phyloP scores from a whole-genome alignment of 23 tunicate genomes.

The Aplidium turbinatum region DNA sequence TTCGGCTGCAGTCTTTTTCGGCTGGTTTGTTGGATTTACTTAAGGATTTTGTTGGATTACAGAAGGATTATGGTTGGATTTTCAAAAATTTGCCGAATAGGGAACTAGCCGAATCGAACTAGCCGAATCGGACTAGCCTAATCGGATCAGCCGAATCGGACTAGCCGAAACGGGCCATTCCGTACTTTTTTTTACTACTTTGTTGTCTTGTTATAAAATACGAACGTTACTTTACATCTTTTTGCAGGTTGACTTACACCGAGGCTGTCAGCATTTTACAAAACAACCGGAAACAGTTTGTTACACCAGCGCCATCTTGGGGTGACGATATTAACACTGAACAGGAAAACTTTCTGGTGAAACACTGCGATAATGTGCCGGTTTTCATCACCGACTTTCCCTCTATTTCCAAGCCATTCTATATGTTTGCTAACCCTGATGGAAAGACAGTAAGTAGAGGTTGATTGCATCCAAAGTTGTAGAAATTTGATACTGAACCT shows the following conservation, averaged over 20 bases:
- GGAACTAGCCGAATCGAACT: too few species aligned
- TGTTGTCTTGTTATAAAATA: too few species aligned
- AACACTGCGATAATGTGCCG: conserved; percentile 38
- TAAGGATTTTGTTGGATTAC: too few species aligned
- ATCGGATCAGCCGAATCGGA: too few species aligned
- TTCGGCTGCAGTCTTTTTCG: too few species aligned
- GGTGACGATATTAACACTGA: conserved; percentile 81
- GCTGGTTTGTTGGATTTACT: too few species aligned
- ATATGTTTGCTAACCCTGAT: conserved; percentile 57
- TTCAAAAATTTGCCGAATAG: too few species aligned
- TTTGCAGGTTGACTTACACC: conserved; percentile 44
- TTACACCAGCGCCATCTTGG: conserved; percentile 47
- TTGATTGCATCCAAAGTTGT: not conserved
- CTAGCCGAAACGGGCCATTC: too few species aligned
- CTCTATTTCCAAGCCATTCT: conserved; percentile 60
- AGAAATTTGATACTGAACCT: not conserved
- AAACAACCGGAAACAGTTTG: conserved; percentile 16
- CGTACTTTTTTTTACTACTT: too few species aligned
- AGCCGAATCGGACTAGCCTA: too few species aligned
- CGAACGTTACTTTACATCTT: too few species aligned
- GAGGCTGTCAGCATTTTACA: conserved; percentile 53
- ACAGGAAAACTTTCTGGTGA: conserved; percentile 62
- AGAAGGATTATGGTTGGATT: too few species aligned
- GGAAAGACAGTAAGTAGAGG: conserved; percentile 46
- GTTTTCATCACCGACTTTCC: conserved; percentile 78